phyloP scores from a whole-genome alignment of 1,140 invertebrate genomes.

The Planococcus citri region DNA sequence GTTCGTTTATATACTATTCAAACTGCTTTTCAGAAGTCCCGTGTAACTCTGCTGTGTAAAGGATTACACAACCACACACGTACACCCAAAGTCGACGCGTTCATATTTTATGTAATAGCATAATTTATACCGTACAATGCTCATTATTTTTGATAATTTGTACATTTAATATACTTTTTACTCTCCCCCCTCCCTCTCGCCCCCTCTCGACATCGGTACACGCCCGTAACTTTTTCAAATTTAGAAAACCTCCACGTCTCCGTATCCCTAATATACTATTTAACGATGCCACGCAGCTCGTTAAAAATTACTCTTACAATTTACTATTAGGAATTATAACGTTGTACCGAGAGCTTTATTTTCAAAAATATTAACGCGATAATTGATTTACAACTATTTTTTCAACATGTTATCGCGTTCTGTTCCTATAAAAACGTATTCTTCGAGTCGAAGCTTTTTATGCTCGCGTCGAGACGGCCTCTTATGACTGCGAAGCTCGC shows the following conservation, averaged over 20 bases:
- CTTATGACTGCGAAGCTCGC: no score
- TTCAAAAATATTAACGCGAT: neutral
- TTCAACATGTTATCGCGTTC: no score
- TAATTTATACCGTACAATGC: neutral
- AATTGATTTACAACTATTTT: neutral
- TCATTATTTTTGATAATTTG: neutral
- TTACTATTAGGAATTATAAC: no score
- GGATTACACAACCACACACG: neutral
- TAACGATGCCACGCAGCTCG: neutral
- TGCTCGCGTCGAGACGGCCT: no score
- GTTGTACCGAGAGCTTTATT: no score
- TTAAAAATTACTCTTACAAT: neutral
- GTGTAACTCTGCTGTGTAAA: no score
- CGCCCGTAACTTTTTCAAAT: neutral
- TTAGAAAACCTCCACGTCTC: neutral
- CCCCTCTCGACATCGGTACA: neutral
- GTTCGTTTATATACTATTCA: slow-evolving; percentile 5
- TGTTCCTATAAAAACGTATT: no score
- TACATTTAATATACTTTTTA: neutral
- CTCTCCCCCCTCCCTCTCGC: neutral
- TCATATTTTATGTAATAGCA: neutral
- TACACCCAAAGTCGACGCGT: neutral
- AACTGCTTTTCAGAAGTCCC: slow-evolving; percentile 9
- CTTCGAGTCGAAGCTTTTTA: no score
- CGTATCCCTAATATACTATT: no score